Percentiles rank a stretch among this genome's conserved stretches.
Conservation (phyloP, 2,113 vertebrate species). For the Anguilla rostrata region DNA sequence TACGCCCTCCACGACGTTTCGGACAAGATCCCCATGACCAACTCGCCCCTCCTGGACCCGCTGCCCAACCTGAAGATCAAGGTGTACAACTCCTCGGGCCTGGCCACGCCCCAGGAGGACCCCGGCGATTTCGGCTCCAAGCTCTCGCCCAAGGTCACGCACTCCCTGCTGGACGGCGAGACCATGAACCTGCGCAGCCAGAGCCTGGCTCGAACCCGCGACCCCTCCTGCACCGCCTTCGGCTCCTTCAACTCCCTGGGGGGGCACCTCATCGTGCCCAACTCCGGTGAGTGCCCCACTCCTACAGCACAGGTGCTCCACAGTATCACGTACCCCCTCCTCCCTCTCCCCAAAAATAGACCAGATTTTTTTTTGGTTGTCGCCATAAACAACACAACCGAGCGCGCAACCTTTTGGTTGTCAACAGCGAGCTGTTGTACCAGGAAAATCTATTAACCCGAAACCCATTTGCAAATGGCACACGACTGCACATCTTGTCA, state of each 20-base stretch:
- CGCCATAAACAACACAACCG: too few species aligned
- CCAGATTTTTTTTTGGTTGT: too few species aligned
- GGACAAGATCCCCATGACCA: conserved; percentile 95
- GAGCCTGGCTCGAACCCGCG: conserved; percentile 83
- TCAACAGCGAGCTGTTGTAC: neutral
- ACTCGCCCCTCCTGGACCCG: conserved; percentile 88
- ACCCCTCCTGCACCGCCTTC: conserved; percentile 85
- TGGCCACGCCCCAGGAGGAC: conserved; percentile 88
- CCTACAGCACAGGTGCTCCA: neutral
- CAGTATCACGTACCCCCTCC: too few species aligned
- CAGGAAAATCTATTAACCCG: too few species aligned
- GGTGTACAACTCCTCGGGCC: conserved; percentile 86
- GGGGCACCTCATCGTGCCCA: conserved; percentile 92
- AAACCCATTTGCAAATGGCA: neutral
- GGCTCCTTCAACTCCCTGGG: conserved; percentile 92
- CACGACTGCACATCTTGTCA: neutral
- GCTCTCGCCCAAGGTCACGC: conserved; percentile 88
- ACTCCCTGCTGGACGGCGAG: conserved; percentile 85
- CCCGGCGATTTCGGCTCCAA: conserved; percentile 85
- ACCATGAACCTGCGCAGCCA: conserved; percentile 84
- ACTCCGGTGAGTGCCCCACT: conserved; percentile 77
- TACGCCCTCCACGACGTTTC: conserved; percentile 90
- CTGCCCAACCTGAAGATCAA: conserved; percentile 95
- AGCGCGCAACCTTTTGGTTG: neutral
- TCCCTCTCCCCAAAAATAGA: too few species aligned